Percentiles rank a stretch among this genome's conserved stretches.
These are phyloP conservation scores for Tipula lateralis DNA, from an alignment of 2,888 invertebrate species.

Conservation along the genomic window DNA sequence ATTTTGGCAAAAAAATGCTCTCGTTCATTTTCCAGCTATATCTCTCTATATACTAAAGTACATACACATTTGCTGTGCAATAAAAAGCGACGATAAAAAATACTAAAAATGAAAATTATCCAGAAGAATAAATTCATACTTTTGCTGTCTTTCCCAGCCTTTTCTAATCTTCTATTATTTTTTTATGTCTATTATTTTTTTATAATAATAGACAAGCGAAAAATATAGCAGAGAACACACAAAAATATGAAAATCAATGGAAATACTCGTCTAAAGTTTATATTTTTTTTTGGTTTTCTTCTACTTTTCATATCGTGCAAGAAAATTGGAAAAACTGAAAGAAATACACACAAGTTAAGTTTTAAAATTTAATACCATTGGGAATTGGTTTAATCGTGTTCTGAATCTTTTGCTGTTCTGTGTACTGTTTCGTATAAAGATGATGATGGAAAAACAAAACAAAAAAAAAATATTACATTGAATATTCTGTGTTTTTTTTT, in stretches of 20 bases:
- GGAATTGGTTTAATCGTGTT: slow-evolving; percentile 9
- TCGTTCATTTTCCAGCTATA: not conserved
- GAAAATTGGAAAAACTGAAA: not conserved
- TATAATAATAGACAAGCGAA: not conserved
- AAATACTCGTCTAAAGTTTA: not conserved
- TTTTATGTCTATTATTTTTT: not conserved
- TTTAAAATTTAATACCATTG: slow-evolving; percentile 19
- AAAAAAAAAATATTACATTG: not conserved
- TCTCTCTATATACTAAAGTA: not conserved
- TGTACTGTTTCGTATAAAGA: not conserved
- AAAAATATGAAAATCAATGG: not conserved
- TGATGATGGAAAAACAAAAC: not conserved
- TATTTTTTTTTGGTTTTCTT: not conserved
- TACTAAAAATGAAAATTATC: not conserved
- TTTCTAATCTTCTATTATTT: not conserved
- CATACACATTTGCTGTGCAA: not conserved
- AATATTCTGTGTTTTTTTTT: not conserved
- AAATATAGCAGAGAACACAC: not conserved
- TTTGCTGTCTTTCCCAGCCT: not conserved
- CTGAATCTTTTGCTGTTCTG: not conserved
- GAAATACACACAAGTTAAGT: not conserved
- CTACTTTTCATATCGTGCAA: not conserved
- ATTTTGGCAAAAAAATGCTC: not conserved
- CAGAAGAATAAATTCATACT: not conserved
- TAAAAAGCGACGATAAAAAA: not conserved